Percentiles rank a stretch among this genome's conserved stretches.
Evolutionary conservation across 2,797 vertebrate species (phyloP).

Genomic region (Hirundo rustica): DNA sequence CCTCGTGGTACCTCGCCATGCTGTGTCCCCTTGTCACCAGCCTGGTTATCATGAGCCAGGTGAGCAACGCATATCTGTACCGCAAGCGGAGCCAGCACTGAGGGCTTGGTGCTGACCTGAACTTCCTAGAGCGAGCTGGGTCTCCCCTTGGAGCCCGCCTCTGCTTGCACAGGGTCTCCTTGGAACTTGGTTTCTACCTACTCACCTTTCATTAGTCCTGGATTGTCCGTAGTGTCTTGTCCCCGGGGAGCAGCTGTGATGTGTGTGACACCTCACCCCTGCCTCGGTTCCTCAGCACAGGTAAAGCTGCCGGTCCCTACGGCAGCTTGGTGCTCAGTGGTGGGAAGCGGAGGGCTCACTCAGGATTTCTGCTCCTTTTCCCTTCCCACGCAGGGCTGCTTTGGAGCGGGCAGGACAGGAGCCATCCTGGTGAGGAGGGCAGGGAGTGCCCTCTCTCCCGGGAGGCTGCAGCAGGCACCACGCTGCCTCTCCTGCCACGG

Average conservation of each 20-base stretch:
- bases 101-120: background rate
- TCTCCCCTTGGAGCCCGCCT: background rate
- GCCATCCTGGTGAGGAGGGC: background rate
- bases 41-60: constrained; percentile 92
- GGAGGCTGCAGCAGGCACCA: background rate
- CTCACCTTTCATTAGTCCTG: background rate
- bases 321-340: background rate
- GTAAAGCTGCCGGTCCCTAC: background rate
- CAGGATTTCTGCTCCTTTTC: constrained; percentile 1
- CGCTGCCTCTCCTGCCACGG: rapidly evolving
- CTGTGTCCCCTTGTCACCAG: constrained; percentile 83
- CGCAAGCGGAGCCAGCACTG: constrained; percentile 88
- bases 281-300: background rate
- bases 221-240: background rate
- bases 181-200: background rate
- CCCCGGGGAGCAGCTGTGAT: background rate
- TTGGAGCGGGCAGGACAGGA: background rate
- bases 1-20: constrained; percentile 85
- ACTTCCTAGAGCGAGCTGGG: background rate
- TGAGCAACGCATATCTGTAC: constrained; percentile 88
- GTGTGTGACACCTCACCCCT: background rate
- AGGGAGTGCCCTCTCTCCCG: rapidly evolving
- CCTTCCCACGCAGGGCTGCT: background rate
- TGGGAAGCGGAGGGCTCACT: background rate
- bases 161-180: background rate